A percentile compares a stretch with the other conserved stretches of the same genome.
Conservation (phyloP, 2,113 vertebrate genomes). For the Lepidothrix coronata region DNA sequence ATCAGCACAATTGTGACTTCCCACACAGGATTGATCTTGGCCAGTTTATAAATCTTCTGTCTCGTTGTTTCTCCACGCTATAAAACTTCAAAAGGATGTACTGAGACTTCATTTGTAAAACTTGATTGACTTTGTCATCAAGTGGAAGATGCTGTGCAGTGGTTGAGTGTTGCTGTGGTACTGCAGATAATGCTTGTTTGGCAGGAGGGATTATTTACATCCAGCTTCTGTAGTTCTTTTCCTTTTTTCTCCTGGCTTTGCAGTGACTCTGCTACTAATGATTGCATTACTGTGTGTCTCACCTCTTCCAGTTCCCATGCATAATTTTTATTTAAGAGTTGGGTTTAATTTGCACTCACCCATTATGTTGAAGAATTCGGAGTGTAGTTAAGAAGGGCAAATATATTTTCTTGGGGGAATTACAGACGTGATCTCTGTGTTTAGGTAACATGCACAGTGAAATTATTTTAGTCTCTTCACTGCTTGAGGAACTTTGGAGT, state of each 20-base stretch:
- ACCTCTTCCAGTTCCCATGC: background rate
- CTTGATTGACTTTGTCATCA: background rate
- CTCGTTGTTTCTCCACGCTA: background rate
- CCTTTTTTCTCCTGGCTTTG: background rate
- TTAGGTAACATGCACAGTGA: background rate
- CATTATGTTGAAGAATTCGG: accelerated
- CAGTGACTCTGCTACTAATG: accelerated
- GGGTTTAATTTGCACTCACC: background rate
- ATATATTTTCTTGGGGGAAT: background rate
- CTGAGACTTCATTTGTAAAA: background rate
- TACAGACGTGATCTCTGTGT: background rate
- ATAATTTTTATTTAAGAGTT: background rate
- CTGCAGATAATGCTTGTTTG: background rate
- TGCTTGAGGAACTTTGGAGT: background rate
- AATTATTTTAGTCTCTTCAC: background rate
- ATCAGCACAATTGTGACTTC: background rate
- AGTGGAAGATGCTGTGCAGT: background rate
- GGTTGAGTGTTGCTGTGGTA: background rate
- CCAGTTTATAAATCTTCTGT: background rate
- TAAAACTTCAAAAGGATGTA: background rate
- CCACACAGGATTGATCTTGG: background rate
- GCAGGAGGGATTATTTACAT: background rate
- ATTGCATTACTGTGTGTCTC: background rate
- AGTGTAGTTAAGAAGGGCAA: background rate
- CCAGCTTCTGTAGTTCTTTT: background rate